phyloP scores from a whole-genome alignment of 1,140 invertebrate genomes.

The Leguminivora glycinivorella region DNA sequence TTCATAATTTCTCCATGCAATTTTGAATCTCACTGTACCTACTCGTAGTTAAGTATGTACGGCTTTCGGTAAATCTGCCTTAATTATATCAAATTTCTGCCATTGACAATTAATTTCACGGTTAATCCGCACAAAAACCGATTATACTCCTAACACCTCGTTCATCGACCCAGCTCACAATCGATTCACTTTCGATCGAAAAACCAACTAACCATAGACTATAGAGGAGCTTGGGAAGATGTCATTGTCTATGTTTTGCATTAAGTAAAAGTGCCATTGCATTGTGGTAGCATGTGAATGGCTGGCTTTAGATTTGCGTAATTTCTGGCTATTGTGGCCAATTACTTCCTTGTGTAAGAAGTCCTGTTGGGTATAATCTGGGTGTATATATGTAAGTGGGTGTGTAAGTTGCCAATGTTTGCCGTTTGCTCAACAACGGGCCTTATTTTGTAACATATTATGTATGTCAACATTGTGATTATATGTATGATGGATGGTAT shows the following conservation, averaged over 20 bases:
- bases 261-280: conserved; percentile 20
- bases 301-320: conserved; percentile 5
- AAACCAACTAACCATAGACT: conserved; percentile 13
- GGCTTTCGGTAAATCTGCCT: too few species aligned
- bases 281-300: conserved; percentile 26
- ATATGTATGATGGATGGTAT: too few species aligned
- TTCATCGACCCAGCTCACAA: conserved; percentile 14
- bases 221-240: conserved; percentile 21
- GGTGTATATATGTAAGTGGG: not conserved
- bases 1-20: too few species aligned
- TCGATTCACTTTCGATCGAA: conserved; percentile 23
- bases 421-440: not conserved
- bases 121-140: not conserved
- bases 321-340: conserved; percentile 17
- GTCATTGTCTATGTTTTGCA: conserved; percentile 21
- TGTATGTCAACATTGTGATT: too few species aligned
- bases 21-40: too few species aligned
- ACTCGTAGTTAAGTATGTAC: too few species aligned
- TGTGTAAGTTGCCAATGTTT: not conserved
- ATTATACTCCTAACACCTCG: not conserved
- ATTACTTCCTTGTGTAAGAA: not conserved
- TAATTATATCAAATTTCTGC: not conserved
- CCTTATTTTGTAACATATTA: not conserved
- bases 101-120: conserved; percentile 1
- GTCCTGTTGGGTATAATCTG: not conserved